These are phyloP conservation scores for Phengaris alcon DNA, from an alignment of 2,888 invertebrate species.

Conservation along the genomic window DNA sequence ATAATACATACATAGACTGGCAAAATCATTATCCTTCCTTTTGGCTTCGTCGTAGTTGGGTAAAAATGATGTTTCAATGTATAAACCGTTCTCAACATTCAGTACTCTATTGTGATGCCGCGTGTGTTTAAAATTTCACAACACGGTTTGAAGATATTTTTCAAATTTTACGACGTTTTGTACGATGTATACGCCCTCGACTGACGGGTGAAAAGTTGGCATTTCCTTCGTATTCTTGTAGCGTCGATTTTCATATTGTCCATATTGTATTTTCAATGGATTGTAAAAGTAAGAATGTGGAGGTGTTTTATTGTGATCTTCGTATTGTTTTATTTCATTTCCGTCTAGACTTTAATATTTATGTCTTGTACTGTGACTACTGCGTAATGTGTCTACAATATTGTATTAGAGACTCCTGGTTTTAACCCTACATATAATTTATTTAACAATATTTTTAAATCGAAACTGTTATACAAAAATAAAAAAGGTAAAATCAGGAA, in stretches of 20 bases:
- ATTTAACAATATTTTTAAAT: too few species aligned
- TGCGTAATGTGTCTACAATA: too few species aligned
- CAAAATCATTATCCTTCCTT: too few species aligned
- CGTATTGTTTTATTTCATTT: conserved; percentile 36
- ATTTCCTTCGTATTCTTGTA: conserved; percentile 43
- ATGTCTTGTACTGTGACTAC: not conserved
- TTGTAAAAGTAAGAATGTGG: conserved; percentile 43
- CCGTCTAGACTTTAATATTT: not conserved
- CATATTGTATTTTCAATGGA: conserved; percentile 46
- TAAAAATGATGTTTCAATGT: not conserved
- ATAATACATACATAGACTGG: too few species aligned
- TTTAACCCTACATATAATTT: too few species aligned
- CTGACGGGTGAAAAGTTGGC: conserved; percentile 50
- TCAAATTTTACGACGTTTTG: conserved; percentile 74
- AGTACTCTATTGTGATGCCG: conserved; percentile 17
- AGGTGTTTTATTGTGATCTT: conserved; percentile 39
- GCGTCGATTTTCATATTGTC: conserved; percentile 42
- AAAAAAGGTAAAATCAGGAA: too few species aligned
- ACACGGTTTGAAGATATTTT: conserved; percentile 53
- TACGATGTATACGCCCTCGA: conserved; percentile 57
- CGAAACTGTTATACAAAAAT: too few species aligned
- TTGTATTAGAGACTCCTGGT: too few species aligned
- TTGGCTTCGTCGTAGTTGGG: too few species aligned
- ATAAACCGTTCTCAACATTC: not conserved
- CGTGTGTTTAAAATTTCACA: conserved; percentile 30